Evolutionary conservation across 2,888 invertebrate genomes (phyloP), one percentile per base, ranked within the genome.

Genomic region (Galeopsomyia nigrocyanea): DNA sequence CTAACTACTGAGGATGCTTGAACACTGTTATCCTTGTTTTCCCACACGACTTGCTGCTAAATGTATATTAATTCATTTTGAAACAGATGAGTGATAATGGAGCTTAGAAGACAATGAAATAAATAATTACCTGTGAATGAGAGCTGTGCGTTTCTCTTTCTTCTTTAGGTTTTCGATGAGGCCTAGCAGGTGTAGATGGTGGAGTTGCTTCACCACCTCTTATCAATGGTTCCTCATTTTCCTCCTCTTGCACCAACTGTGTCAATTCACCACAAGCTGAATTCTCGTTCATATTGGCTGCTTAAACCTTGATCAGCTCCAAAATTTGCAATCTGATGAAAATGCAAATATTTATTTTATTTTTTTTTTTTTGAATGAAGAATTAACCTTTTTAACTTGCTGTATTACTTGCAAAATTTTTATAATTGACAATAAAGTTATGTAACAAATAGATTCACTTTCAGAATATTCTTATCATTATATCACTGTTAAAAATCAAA

Each of bases 211-310:
- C 87, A 21, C 84, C 86, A 31, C 83, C 83, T 53, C 82, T 82
- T 71, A 81, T 83, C 22, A 81, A 72, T 3, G 80, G 81, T 64
- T 84, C 85, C 22, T 86, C 85, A n/a, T 84, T 84, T 76, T 88
- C 87, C 57, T 88, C 88, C 67, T 86, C 84, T 51, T 87, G 86
- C 10, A 88, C 88, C 39, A 88, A 78, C 72, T 88, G 88, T 62
- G 87, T 87, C 22, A 88, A 75, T 76, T 88, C 88, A 64, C 87
- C 86, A 71, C 84, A 87, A 73, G 86, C 84, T 49, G 86, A 83
- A 65, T 79, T 81, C 72, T 86, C 86, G 55, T 82, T 82, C 87
- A 87, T 87, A 19, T 73, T 78, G 61, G 9, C 13, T 53, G 39
- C 39, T 13, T 39, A 13, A 3, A 9, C 39, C 39, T 39, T 39